phyloP scores from a whole-genome alignment of 2,113 vertebrate species.

The Odocoileus virginianus region DNA sequence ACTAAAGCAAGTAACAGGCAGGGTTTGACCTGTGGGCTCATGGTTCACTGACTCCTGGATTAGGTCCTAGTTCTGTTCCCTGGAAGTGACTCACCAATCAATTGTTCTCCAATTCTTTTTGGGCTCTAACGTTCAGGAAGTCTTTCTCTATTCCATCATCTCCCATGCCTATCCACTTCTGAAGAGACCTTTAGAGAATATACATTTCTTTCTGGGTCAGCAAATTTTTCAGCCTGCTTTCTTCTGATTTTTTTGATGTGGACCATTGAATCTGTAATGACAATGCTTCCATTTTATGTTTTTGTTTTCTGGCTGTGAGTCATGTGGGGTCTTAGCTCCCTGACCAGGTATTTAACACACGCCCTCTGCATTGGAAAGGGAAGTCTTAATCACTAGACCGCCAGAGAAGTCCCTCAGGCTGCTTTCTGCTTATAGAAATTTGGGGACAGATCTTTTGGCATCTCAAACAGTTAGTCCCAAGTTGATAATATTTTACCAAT shows the following conservation, averaged over 20 bases:
- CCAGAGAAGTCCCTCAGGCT: background rate
- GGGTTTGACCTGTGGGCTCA: background rate
- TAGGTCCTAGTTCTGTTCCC: background rate
- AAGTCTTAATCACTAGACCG: background rate
- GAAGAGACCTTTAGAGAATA: background rate
- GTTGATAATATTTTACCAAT: background rate
- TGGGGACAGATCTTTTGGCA: background rate
- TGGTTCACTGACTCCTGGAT: background rate
- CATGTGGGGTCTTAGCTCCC: background rate
- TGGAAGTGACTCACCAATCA: background rate
- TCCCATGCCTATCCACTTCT: background rate
- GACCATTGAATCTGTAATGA: background rate
- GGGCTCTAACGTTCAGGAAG: background rate
- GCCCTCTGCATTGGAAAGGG: background rate
- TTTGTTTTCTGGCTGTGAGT: background rate
- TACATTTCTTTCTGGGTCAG: background rate
- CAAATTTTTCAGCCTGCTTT: background rate
- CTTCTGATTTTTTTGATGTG: background rate
- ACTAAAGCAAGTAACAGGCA: background rate
- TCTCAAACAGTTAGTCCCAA: background rate
- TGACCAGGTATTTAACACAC: background rate
- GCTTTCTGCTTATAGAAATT: background rate
- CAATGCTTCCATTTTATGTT: background rate
- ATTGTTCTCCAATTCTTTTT: background rate
- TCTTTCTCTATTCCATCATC: background rate